phyloP scores from a whole-genome alignment of 2,797 vertebrate species.

The Pantherophis vulpinus region DNA sequence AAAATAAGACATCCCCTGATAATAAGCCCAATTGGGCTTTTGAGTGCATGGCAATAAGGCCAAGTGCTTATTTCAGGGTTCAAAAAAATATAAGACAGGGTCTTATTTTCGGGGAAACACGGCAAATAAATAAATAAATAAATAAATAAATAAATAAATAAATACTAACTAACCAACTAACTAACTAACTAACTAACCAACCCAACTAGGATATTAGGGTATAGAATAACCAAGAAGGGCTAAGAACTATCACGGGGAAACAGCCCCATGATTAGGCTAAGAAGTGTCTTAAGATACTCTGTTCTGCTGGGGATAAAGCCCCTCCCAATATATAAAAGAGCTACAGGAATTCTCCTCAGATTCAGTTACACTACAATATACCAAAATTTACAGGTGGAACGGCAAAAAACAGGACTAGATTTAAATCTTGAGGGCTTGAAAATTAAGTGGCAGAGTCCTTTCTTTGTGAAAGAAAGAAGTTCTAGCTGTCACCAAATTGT shows the following conservation, averaged over 20 bases:
- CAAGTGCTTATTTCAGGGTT: too few relatives aligned
- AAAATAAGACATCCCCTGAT: too few relatives aligned
- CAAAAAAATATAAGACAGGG: too few relatives aligned
- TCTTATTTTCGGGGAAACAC: too few relatives aligned
- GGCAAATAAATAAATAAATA: too few relatives aligned
- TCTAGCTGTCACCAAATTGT: too few relatives aligned
- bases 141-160: too few relatives aligned
- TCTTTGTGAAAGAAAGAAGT: not conserved
- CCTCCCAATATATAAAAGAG: not conserved
- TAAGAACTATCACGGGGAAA: not conserved
- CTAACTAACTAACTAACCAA: too few relatives aligned
- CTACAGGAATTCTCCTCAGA: not conserved
- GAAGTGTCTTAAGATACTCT: not conserved
- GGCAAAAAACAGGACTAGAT: not conserved
- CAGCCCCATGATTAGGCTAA: not conserved
- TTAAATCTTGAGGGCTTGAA: not conserved
- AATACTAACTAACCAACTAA: too few relatives aligned
- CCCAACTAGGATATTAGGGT: not conserved
- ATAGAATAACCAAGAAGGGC: not conserved
- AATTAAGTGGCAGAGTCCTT: not conserved
- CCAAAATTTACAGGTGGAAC: not conserved
- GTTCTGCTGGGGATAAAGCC: not conserved
- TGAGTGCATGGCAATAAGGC: too few relatives aligned
- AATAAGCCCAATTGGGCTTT: too few relatives aligned
- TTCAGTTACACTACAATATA: not conserved